A percentile compares a stretch with the other conserved stretches of the same genome.
These are phyloP conservation scores for Halesus radiatus DNA, from an alignment of 1,140 invertebrate species.

Conservation along the genomic window DNA sequence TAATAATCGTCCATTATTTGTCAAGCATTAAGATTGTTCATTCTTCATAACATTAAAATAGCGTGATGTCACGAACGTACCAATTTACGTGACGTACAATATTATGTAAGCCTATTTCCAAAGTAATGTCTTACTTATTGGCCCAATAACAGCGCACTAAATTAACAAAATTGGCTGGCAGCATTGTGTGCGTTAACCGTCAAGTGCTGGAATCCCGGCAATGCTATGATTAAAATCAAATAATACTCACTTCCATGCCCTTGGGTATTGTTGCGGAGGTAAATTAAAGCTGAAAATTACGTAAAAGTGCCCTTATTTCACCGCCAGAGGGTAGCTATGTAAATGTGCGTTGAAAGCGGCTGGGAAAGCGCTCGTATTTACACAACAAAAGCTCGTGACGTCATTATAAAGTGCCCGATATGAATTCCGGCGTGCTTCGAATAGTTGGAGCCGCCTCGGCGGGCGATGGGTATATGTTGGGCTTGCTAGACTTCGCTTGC, in stretches of 20 bases:
- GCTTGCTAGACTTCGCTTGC: not conserved
- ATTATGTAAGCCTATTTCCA: too few relatives aligned
- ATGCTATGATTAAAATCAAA: conserved; percentile 1
- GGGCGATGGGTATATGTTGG: not conserved
- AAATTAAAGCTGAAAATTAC: conserved; percentile 4
- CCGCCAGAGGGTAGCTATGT: not conserved
- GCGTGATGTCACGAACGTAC: too few relatives aligned
- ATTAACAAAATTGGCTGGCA: too few relatives aligned
- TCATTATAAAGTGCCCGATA: conserved; percentile 20
- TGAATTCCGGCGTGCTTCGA: conserved; percentile 18
- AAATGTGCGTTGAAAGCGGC: conserved; percentile 17
- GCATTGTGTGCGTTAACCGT: too few relatives aligned
- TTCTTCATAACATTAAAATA: too few relatives aligned
- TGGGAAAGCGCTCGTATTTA: conserved; percentile 13
- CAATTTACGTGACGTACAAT: too few relatives aligned
- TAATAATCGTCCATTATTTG: too few relatives aligned
- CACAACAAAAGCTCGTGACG: conserved; percentile 28
- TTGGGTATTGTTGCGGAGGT: not conserved
- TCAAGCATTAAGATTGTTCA: too few relatives aligned
- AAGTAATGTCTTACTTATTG: too few relatives aligned
- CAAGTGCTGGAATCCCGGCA: not conserved
- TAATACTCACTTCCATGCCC: not conserved
- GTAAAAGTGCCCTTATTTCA: conserved; percentile 1
- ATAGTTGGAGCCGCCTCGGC: not conserved
- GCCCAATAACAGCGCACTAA: too few relatives aligned